Evolutionary conservation across 2,113 vertebrate species (phyloP).

Genomic region (Trematomus loennbergii): DNA sequence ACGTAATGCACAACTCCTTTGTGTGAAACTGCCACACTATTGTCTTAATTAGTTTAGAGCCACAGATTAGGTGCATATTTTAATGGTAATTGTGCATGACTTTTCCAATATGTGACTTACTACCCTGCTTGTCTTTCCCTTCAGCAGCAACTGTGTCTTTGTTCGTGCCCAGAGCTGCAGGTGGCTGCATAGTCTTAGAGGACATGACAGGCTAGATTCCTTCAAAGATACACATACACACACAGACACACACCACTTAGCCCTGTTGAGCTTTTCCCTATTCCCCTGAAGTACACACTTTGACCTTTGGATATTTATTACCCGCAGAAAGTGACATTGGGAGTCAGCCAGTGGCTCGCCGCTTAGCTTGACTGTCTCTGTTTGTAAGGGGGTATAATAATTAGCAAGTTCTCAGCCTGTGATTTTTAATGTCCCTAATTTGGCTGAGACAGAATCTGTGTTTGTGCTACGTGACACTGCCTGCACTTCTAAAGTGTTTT

Average conservation of each 20-base stretch:
- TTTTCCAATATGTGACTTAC: slow-evolving; percentile 33
- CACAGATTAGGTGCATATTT: slow-evolving; percentile 22
- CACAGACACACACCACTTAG: slow-evolving; percentile 70
- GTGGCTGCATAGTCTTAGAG: slow-evolving; percentile 82
- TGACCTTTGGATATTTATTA: slow-evolving; percentile 89
- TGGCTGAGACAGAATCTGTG: slow-evolving; percentile 77
- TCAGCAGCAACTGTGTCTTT: slow-evolving; percentile 55
- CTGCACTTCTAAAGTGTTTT: slow-evolving; percentile 75
- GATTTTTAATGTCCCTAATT: slow-evolving; percentile 76
- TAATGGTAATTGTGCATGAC: slow-evolving; percentile 27
- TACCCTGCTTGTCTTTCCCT: slow-evolving; percentile 28
- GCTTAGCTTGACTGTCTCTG: slow-evolving; percentile 75
- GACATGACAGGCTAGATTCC: slow-evolving; percentile 69
- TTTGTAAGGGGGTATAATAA: slow-evolving; percentile 82
- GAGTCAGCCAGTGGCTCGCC: slow-evolving; percentile 77
- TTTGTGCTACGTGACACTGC: slow-evolving; percentile 79
- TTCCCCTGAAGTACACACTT: slow-evolving; percentile 78
- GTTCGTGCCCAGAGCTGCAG: slow-evolving; percentile 80
- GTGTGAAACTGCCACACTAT: background rate
- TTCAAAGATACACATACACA: slow-evolving; percentile 67
- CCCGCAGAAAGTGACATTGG: slow-evolving; percentile 83
- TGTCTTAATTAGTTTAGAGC: slow-evolving; percentile 19
- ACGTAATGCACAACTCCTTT: background rate
- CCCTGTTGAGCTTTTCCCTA: slow-evolving; percentile 69
- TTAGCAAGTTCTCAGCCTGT: slow-evolving; percentile 81